Evolutionary conservation across 2,888 invertebrate species (phyloP).

Genomic region (Melolontha melolontha): DNA sequence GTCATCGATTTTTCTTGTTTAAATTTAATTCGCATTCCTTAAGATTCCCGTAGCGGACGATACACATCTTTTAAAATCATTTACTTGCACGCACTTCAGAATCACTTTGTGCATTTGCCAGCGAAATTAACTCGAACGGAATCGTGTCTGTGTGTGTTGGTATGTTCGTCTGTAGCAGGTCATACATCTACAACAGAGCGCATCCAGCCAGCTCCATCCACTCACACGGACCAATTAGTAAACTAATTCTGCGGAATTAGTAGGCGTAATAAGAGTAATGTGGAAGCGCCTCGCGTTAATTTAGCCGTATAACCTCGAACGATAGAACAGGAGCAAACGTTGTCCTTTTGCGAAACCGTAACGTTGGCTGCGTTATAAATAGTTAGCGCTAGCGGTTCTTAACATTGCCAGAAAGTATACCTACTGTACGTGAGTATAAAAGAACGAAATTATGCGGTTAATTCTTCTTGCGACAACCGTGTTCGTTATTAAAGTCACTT

Average conservation of each 20-base stretch:
- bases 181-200: conserved; percentile 5
- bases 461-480: not conserved
- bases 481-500: not conserved
- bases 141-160: not conserved
- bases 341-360: conserved; percentile 45
- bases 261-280: conserved; percentile 46
- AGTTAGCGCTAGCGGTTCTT: conserved; percentile 28
- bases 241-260: conserved; percentile 47
- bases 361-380: conserved; percentile 40
- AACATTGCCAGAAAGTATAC: not conserved
- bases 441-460: too few species aligned
- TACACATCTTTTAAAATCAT: conserved; percentile 32
- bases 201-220: conserved; percentile 22
- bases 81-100: conserved; percentile 22
- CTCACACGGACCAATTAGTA: conserved; percentile 45
- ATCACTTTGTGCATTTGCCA: conserved; percentile 38
- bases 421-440: too few species aligned
- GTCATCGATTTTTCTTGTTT: too few species aligned
- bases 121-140: conserved; percentile 26
- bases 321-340: conserved; percentile 39
- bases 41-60: not conserved
- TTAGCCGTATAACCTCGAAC: conserved; percentile 45
- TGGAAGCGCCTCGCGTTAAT: conserved; percentile 49
- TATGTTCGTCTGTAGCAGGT: too few species aligned
- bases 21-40: too few species aligned